These are phyloP conservation scores for Ornithorhynchus anatinus DNA, from an alignment of 2,113 vertebrate species.

Conservation along the genomic window DNA sequence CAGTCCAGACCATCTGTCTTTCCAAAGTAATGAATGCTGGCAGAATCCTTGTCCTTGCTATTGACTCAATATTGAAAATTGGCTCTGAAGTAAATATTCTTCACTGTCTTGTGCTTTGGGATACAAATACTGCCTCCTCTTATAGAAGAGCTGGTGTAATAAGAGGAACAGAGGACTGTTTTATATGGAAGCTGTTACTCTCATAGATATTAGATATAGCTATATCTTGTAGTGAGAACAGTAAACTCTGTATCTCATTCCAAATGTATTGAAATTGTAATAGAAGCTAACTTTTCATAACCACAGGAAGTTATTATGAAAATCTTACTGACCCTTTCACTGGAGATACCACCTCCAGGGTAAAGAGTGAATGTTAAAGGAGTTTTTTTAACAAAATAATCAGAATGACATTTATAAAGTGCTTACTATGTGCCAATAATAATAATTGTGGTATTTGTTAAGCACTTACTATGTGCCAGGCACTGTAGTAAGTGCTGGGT, in stretches of 20 bases:
- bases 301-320: background rate
- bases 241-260: background rate
- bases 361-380: too few relatives aligned
- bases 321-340: background rate
- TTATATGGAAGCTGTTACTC: too few relatives aligned
- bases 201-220: too few relatives aligned
- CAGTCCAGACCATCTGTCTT: conserved; percentile 77
- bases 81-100: conserved; percentile 63
- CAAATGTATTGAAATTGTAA: background rate
- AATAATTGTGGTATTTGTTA: too few relatives aligned
- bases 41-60: conserved; percentile 63
- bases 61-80: conserved; percentile 65
- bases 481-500: too few relatives aligned
- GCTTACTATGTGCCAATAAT: too few relatives aligned
- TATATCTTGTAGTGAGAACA: too few relatives aligned
- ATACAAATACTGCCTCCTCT: conserved; percentile 10
- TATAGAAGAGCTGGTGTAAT: background rate
- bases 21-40: conserved; percentile 69
- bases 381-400: too few relatives aligned
- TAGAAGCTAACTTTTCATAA: background rate
- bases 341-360: background rate
- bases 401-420: too few relatives aligned
- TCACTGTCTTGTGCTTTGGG: conserved; percentile 36
- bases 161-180: background rate
- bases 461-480: too few relatives aligned